Conservation (phyloP, 2,888 invertebrate genomes). For the Polyommatus iphigenia region DNA sequence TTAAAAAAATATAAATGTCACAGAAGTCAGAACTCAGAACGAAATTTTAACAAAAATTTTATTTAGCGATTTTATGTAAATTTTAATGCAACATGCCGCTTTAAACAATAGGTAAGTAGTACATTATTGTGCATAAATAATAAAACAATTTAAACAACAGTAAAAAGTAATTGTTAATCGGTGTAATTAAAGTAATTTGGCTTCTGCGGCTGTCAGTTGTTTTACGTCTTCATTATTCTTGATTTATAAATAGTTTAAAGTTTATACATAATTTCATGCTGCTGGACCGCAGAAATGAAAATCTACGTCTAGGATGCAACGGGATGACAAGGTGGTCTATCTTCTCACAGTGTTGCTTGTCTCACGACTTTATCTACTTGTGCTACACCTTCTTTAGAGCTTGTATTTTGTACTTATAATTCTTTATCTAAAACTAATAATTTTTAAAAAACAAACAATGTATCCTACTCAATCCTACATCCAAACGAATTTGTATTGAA, state of each 20-base stretch:
- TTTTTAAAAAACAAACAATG: background rate
- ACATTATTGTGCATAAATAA: background rate
- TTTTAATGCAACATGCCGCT: conserved; percentile 27
- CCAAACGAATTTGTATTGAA: background rate
- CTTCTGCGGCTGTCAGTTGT: conserved; percentile 77
- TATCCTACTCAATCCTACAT: background rate
- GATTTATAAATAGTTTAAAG: conserved; percentile 40
- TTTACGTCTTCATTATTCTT: conserved; percentile 67
- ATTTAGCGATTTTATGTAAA: conserved; percentile 9
- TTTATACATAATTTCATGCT: conserved; percentile 59
- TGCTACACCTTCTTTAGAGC: conserved; percentile 2
- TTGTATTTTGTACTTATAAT: background rate
- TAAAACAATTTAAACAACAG: background rate
- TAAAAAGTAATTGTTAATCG: background rate
- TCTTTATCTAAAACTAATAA: background rate
- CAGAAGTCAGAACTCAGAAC: conserved; percentile 1
- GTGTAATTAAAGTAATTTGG: background rate
- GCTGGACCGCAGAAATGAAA: conserved; percentile 63
- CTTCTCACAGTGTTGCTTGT: conserved; percentile 41
- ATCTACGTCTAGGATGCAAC: conserved; percentile 74
- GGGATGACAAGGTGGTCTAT: conserved; percentile 74
- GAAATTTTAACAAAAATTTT: conserved; percentile 29
- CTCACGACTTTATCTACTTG: conserved; percentile 6
- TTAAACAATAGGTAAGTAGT: conserved; percentile 23
- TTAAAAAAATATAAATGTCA: background rate